Percentiles rank a stretch among this genome's conserved stretches.
Conservation (phyloP, 2,797 vertebrate species). For the Rhabdophis nuchalis region DNA sequence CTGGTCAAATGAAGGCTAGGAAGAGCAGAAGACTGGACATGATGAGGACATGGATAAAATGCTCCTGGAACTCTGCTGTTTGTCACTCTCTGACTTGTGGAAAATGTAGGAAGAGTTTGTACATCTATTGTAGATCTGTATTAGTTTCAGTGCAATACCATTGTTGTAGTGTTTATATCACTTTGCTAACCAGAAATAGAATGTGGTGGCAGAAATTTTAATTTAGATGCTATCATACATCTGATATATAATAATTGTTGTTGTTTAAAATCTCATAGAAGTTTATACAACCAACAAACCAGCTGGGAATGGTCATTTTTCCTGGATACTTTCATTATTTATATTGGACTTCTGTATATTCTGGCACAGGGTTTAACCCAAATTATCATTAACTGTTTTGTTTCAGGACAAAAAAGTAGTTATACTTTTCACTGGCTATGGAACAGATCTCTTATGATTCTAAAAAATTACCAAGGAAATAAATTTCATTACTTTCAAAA, state of each 20-base stretch:
- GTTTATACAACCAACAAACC: background rate
- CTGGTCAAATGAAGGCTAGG: background rate
- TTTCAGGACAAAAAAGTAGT: constrained; percentile 23
- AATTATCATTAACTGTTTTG: background rate
- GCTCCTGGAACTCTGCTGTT: background rate
- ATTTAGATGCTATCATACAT: background rate
- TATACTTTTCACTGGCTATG: background rate
- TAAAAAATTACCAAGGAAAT: constrained; percentile 20
- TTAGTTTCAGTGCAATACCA: background rate
- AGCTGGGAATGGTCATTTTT: background rate
- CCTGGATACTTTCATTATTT: background rate
- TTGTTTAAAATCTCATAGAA: background rate
- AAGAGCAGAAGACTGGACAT: background rate
- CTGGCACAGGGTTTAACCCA: background rate
- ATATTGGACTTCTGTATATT: background rate
- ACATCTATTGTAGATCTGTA: background rate
- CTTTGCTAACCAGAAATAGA: background rate
- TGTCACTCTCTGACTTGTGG: background rate
- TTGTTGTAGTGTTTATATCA: background rate
- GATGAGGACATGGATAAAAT: background rate
- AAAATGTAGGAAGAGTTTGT: background rate
- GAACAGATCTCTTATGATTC: constrained; percentile 11
- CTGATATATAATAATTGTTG: background rate
- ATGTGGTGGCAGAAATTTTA: background rate
- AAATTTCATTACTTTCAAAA: constrained; percentile 7